phyloP scores from a whole-genome alignment of 2,888 invertebrate genomes.

The Drosophila subquinaria region DNA sequence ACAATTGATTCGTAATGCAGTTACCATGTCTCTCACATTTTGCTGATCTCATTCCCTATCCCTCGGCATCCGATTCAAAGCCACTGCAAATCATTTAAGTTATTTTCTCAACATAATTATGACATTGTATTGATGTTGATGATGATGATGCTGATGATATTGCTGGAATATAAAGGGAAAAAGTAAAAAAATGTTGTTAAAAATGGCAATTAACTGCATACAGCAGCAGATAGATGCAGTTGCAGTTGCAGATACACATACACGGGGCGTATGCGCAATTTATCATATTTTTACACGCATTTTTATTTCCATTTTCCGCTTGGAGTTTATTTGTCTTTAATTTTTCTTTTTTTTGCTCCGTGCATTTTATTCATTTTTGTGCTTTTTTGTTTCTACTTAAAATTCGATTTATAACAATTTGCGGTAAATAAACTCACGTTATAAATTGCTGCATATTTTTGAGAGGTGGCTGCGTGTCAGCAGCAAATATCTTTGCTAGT shows the following conservation, averaged over 20 bases:
- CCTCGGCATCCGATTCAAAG: constrained; percentile 3
- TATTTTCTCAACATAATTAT: constrained; percentile 52
- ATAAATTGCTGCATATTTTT: constrained; percentile 69
- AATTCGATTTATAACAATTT: constrained; percentile 81
- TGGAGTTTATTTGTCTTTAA: constrained; percentile 14
- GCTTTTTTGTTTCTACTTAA: constrained; percentile 59
- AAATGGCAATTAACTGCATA: constrained; percentile 73
- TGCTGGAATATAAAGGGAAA: constrained; percentile 14
- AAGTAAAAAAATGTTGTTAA: constrained; percentile 53
- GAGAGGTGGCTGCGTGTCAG: constrained; percentile 47
- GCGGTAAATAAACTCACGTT: constrained; percentile 77
- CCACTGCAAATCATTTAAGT: constrained; percentile 45
- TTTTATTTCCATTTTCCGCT: constrained; percentile 68
- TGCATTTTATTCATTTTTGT: constrained; percentile 10
- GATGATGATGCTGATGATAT: constrained; percentile 37
- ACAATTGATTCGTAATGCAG: constrained; percentile 38
- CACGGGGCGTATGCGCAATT: constrained; percentile 70
- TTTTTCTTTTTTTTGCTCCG: neutral
- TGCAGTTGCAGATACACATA: constrained; percentile 16
- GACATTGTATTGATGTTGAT: constrained; percentile 38
- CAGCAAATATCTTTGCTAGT: constrained; percentile 58
- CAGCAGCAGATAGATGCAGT: constrained; percentile 16
- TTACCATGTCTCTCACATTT: constrained; percentile 23
- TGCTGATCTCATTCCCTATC: constrained; percentile 24
- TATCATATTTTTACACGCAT: constrained; percentile 72